Evolutionary conservation across 2,797 vertebrate species (phyloP).

Genomic region (Catharus ustulatus): DNA sequence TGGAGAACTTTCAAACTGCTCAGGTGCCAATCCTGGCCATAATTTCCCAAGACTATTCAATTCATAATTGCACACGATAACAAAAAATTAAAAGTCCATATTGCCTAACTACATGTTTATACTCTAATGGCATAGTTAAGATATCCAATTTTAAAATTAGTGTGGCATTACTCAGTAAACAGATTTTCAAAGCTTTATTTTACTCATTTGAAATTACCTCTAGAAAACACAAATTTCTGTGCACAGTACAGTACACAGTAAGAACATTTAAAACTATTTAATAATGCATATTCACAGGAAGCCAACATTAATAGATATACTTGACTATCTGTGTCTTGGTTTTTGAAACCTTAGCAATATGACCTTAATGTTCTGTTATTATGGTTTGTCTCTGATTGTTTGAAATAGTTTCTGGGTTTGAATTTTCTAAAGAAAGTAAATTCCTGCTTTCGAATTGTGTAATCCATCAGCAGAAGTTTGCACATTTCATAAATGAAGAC

Average conservation of each 20-base stretch:
- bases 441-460: not conserved
- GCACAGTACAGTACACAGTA: not conserved
- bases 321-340: not conserved
- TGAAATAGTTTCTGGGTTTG: not conserved
- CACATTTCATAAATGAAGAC: not conserved
- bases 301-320: not conserved
- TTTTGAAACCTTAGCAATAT: not conserved
- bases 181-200: conserved; percentile 42
- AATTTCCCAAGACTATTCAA: conserved; percentile 49
- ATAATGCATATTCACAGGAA: not conserved
- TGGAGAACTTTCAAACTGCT: not conserved
- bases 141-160: conserved; percentile 55
- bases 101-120: conserved; percentile 47
- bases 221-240: conserved; percentile 10
- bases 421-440: not conserved
- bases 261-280: not conserved
- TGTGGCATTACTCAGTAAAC: conserved; percentile 30
- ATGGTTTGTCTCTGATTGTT: not conserved
- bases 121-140: conserved; percentile 57
- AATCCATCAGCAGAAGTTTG: not conserved
- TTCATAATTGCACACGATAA: conserved; percentile 47
- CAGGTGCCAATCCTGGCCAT: not conserved
- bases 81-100: conserved; percentile 65
- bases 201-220: conserved; percentile 24
- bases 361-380: not conserved